Evolutionary conservation across 2,113 vertebrate genomes (phyloP), one percentile per base, ranked within the genome.

Genomic region (Oncorhynchus keta): DNA sequence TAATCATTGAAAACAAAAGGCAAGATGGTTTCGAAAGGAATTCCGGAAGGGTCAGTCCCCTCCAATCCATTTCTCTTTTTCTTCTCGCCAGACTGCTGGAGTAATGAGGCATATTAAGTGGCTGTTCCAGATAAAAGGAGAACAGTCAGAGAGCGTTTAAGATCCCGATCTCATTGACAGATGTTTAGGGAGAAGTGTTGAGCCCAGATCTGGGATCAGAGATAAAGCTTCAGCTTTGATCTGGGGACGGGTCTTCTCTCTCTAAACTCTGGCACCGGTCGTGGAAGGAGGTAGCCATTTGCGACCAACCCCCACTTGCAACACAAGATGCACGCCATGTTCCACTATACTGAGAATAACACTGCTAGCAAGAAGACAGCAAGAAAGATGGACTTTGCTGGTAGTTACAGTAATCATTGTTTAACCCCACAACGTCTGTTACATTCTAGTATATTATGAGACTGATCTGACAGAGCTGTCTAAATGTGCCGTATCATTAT

Each of bases 91-190:
- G 70, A 75, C 68, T 73, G 20, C 9, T 64, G 80, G 81, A 82
- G 78, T 89, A 85, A 90, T 88, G 87, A 85, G 85, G 68, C 85
- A 82, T 81, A 88, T 89, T 83, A 89, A 89, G 68, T n/a, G 26
- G 76, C 28, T 65, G 26, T 78, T 78, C 78, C 78, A 79, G 84
- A 86, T 88, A 82, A 86, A 88, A 83, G 57, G 76, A 79, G 65
- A 79, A 80, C 76, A 30, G 70, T 45, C 45, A 1, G 39, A 83
- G 78, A 77, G 83, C 72, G 22, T 84, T 88, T 90, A 74, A 88
- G 83, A 87, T 88, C 70, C 64, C 51, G 73, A 84, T 85, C 89
- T 68, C 48, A 70, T 66, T 59, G 77, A 74, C 77, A 28, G 75
- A 78, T 77, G 55, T 75, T 59, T 49, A 35, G 0, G 20, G 69